Conservation (phyloP, 23 tunicate species). For the Ciona savignyi region DNA sequence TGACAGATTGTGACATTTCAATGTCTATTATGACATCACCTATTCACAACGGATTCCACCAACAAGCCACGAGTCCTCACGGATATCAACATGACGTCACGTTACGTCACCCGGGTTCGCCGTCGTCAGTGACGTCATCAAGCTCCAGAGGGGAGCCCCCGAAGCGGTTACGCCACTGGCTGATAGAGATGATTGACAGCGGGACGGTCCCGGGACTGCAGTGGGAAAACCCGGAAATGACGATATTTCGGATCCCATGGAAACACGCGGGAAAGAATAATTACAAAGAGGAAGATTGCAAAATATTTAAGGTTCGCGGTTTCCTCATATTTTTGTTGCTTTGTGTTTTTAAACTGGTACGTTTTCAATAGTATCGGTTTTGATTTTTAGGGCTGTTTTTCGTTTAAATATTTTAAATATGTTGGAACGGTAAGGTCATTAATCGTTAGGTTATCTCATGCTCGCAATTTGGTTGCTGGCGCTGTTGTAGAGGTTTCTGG, state of each 20-base stretch:
- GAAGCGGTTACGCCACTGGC: slow-evolving; percentile 59
- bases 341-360: too few relatives aligned
- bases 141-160: not conserved
- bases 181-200: slow-evolving; percentile 84
- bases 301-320: slow-evolving; percentile 71
- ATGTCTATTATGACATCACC: slow-evolving; percentile 1
- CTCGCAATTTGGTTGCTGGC: too few relatives aligned
- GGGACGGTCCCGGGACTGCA: slow-evolving; percentile 75
- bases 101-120: not conserved
- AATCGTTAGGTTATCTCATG: too few relatives aligned
- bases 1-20: too few relatives aligned
- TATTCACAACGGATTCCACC: not conserved
- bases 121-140: not conserved
- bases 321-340: too few relatives aligned
- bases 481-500: too few relatives aligned
- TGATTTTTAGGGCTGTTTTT: too few relatives aligned
- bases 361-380: too few relatives aligned
- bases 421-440: too few relatives aligned
- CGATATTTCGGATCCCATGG: slow-evolving; percentile 93
- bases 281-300: slow-evolving; percentile 87
- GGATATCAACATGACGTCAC: not conserved
- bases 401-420: too few relatives aligned
- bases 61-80: not conserved
- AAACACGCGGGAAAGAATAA: slow-evolving; percentile 94
- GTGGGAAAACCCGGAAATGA: slow-evolving; percentile 61